Percentiles rank a stretch among this genome's conserved stretches.
Conservation (phyloP, 2,797 vertebrate genomes). For the Podarcis lilfordi region DNA sequence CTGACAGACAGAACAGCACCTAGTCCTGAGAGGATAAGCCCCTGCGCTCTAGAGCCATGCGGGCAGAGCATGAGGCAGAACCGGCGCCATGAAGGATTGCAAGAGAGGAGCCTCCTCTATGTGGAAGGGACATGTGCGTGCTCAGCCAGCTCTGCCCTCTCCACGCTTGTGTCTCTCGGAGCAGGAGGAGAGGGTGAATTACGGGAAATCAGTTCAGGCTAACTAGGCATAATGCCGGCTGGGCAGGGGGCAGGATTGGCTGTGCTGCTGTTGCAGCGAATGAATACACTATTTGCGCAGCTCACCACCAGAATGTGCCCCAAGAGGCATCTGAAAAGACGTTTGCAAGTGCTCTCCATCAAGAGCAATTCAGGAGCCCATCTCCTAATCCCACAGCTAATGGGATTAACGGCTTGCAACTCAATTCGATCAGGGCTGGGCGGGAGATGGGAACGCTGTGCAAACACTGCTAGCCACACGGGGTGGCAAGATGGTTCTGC, state of each 20-base stretch:
- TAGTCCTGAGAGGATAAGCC: neutral
- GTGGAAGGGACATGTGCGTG: neutral
- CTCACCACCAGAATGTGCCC: neutral
- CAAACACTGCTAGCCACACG: neutral
- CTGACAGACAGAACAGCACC: neutral
- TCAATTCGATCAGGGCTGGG: conserved; percentile 53
- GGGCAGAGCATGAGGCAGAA: rapidly evolving
- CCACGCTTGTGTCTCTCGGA: rapidly evolving
- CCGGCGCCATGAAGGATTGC: neutral
- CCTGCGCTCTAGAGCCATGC: neutral
- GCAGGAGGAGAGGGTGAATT: neutral
- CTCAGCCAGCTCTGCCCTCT: neutral
- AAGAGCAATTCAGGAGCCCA: neutral
- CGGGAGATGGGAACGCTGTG: neutral
- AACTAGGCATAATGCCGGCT: neutral
- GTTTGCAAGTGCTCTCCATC: neutral
- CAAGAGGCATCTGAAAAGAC: neutral
- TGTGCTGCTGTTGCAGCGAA: neutral
- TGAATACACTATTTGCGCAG: neutral
- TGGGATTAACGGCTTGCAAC: conserved; percentile 30
- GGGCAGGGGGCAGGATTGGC: neutral
- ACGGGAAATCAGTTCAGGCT: neutral
- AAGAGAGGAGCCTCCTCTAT: neutral
- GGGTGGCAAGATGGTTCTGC: neutral
- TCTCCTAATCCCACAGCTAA: conserved; percentile 15